Percentiles rank a stretch among this genome's conserved stretches.
phyloP scores from a whole-genome alignment of 2,888 invertebrate species.

The Aethes cnicana region DNA sequence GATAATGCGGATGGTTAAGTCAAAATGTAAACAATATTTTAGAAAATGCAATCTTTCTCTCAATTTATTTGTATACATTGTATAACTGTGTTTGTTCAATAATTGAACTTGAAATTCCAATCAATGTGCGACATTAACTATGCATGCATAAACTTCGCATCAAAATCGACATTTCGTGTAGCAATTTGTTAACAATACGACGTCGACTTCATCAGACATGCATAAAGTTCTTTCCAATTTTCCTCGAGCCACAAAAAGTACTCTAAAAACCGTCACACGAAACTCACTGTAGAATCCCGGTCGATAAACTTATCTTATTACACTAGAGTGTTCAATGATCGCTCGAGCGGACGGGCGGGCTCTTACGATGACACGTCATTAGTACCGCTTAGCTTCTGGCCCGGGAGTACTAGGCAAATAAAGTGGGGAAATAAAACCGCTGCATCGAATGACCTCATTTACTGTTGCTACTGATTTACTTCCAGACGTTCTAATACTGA shows the following conservation, averaged over 20 bases:
- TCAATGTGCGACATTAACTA: too few species aligned
- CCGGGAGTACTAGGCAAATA: slow-evolving; percentile 28
- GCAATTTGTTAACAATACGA: slow-evolving; percentile 3
- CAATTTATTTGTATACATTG: too few species aligned
- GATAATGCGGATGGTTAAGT: slow-evolving; percentile 53
- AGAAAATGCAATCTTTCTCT: neutral
- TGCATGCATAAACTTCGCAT: too few species aligned
- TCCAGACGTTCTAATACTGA: too few species aligned
- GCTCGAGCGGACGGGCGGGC: slow-evolving; percentile 53
- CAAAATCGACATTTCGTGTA: too few species aligned
- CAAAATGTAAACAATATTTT: slow-evolving; percentile 32
- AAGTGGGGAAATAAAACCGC: slow-evolving; percentile 20
- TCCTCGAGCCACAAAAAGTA: slow-evolving; percentile 19
- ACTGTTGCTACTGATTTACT: neutral
- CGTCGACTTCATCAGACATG: slow-evolving; percentile 7
- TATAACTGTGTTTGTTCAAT: too few species aligned
- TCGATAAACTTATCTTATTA: slow-evolving; percentile 70
- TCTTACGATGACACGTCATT: slow-evolving; percentile 62
- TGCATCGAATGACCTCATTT: slow-evolving; percentile 10
- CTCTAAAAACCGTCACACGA: slow-evolving; percentile 32
- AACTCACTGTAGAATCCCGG: slow-evolving; percentile 42
- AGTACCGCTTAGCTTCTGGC: slow-evolving; percentile 43
- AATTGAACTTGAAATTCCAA: too few species aligned
- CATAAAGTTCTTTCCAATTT: slow-evolving; percentile 22
- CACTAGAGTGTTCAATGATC: slow-evolving; percentile 59